Conservation (phyloP, 2,797 vertebrate genomes). For the Eurystomus glaucurus region DNA sequence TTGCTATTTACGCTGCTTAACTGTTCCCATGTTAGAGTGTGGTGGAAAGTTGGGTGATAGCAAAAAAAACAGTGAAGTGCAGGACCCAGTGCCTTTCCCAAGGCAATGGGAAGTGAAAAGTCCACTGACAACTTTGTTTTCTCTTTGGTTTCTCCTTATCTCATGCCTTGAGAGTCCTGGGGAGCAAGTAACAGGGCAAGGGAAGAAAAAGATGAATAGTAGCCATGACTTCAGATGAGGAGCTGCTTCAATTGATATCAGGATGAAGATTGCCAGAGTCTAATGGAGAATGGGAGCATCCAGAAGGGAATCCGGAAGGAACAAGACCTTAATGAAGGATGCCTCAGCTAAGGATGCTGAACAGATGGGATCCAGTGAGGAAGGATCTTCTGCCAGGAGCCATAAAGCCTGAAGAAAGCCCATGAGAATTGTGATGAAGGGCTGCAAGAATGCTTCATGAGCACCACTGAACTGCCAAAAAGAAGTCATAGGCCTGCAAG, state of each 20-base stretch:
- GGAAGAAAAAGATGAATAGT: neutral
- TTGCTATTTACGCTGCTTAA: conserved; percentile 54
- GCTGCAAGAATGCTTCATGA: neutral
- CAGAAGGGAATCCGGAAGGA: conserved; percentile 20
- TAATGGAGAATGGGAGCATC: neutral
- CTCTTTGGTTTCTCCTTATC: neutral
- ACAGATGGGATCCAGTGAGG: neutral
- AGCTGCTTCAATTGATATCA: neutral
- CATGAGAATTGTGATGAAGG: accelerated
- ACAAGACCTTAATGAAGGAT: neutral
- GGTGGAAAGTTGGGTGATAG: conserved; percentile 16
- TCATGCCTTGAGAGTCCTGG: neutral
- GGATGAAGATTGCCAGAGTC: neutral
- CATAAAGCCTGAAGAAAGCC: neutral
- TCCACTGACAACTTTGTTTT: neutral
- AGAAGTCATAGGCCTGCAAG: neutral
- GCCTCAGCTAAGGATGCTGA: neutral
- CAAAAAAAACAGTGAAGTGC: conserved; percentile 8
- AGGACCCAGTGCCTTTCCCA: neutral
- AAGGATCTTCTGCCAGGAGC: neutral
- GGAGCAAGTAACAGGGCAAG: neutral
- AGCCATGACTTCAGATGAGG: neutral
- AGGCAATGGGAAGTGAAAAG: neutral
- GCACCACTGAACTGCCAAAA: neutral
- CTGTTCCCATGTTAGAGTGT: neutral